Evolutionary conservation across 2,113 vertebrate species (phyloP).

Genomic region (Daphoenositta chrysoptera): DNA sequence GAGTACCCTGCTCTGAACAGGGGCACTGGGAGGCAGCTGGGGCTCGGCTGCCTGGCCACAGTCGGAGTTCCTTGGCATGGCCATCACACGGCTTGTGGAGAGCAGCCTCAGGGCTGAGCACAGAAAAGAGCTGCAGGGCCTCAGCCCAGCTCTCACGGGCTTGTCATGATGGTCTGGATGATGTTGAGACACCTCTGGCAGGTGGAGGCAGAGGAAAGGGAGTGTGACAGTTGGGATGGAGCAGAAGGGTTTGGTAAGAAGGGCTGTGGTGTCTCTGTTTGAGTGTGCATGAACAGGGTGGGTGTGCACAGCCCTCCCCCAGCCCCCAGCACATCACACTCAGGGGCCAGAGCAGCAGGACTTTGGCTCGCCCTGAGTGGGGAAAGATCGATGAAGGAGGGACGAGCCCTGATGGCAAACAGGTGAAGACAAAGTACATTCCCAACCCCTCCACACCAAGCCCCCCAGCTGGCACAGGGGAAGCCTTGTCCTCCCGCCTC

Average conservation of each 20-base stretch:
- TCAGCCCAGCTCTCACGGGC: background rate
- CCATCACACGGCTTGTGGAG: background rate
- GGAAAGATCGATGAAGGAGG: background rate
- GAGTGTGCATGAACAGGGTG: background rate
- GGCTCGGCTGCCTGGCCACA: background rate
- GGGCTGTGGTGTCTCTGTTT: background rate
- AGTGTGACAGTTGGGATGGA: background rate
- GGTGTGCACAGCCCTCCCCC: no score
- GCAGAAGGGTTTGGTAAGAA: background rate
- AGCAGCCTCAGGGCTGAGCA: rapidly evolving
- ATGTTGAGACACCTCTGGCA: background rate
- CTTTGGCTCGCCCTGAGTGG: background rate
- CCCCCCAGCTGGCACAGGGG: background rate
- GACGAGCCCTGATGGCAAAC: background rate
- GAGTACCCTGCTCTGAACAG: background rate
- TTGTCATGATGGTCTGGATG: background rate
- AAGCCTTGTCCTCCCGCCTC: background rate
- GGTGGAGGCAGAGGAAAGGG: background rate
- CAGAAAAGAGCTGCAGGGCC: background rate
- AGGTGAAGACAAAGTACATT: background rate
- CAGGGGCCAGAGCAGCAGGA: background rate
- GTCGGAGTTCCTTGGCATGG: rapidly evolving
- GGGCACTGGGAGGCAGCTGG: background rate
- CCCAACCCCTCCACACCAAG: background rate
- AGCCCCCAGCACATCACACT: background rate